Base-by-base conservation (phyloP, 2,888 invertebrate species). In the Strigamia maritima region DNA sequence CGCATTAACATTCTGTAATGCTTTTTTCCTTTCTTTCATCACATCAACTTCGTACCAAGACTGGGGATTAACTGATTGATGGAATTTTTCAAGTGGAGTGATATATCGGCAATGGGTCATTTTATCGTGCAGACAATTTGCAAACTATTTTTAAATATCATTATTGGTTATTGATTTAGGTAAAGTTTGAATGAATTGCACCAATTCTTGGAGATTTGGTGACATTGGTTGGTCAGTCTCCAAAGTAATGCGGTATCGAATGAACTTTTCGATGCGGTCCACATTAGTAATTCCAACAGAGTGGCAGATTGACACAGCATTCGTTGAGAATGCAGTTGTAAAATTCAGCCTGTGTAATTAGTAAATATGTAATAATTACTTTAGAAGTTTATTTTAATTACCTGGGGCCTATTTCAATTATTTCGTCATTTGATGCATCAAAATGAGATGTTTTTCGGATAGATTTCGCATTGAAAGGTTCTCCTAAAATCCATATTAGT, bases 251-350 rank as follows among this genome's bases (percentile, higher is more conserved):
- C 91, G 88, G 86, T 95, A 97, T 82, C 94, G 89, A 4, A 90
- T 91, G 0, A 94, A 93, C 44, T 90, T 89, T 87, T 98, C 98
- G 78, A 98, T 88, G 79, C 98, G 90, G 3, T 88, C 89, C 4
- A 98, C 89, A 85, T 91, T 90, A 60, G 87, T 87, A 40, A 97
- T 87, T 2, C 94, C 93, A 74, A 96, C 90, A 83, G 94, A 93
- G 82, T 91, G 91, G 85, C 95, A 97, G 82, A 98, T 97, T 78
- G 97, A 95, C 0, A 98, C 94, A 35, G 96, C 95, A 87, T 98
- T 98, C 82, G 96, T 97, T 0, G 97, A 97, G 85, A 94, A 94
- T 0, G 98, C 92, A 54, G 98, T 98, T 19, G 95, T 96, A 86
- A 97, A 97, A 87, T 96, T 95, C 83, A 96, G 92, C 83, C 96